Percentiles rank a stretch among this genome's conserved stretches.
These are phyloP conservation scores for Acanthiza pusilla DNA, from an alignment of 2,797 vertebrate species.

Conservation along the genomic window DNA sequence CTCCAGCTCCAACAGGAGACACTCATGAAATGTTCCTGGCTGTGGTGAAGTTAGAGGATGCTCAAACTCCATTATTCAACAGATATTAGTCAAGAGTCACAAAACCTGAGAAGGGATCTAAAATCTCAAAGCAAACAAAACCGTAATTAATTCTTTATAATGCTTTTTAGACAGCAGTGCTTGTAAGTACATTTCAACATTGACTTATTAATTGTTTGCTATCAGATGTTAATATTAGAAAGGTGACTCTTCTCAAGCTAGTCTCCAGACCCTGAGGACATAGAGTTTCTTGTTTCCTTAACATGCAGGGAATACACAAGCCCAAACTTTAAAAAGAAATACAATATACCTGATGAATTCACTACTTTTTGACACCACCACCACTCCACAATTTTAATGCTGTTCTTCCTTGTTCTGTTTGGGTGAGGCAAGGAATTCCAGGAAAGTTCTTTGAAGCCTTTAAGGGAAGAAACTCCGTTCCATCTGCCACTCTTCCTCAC, in stretches of 20 bases:
- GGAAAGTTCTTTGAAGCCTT: background rate
- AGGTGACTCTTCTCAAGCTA: background rate
- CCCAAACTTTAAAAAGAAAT: background rate
- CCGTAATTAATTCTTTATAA: background rate
- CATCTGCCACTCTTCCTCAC: background rate
- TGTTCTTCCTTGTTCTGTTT: background rate
- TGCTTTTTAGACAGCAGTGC: background rate
- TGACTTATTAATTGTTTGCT: background rate
- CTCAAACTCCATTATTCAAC: background rate
- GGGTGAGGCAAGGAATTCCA: background rate
- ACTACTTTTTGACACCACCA: background rate
- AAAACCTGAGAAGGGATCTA: background rate
- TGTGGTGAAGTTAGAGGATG: background rate
- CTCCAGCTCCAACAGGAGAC: fast-evolving
- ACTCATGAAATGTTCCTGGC: background rate
- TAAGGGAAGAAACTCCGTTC: background rate
- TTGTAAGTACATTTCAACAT: background rate
- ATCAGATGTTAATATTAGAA: background rate
- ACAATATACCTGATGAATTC: background rate
- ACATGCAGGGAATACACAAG: background rate
- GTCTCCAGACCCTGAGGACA: background rate
- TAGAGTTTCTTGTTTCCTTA: background rate
- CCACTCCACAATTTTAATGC: background rate
- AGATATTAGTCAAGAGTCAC: background rate
- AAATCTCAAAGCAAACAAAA: background rate